A percentile compares a stretch with the other conserved stretches of the same genome.
Evolutionary conservation across 2,113 vertebrate genomes (phyloP).

Genomic region (Brachionichthys hirsutus): DNA sequence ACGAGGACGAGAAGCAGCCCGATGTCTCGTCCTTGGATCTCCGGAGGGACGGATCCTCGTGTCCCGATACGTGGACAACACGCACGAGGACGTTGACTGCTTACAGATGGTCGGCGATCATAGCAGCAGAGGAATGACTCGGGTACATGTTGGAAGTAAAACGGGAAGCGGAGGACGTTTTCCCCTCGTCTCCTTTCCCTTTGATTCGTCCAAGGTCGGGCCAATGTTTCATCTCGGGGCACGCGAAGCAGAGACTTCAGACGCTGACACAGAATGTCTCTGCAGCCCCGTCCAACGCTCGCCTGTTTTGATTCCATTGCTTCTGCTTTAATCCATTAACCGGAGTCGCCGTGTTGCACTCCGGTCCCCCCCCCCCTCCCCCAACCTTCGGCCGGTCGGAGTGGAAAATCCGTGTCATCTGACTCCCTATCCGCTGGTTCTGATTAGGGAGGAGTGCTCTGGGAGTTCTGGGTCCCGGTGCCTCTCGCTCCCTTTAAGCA

Average conservation of each 20-base stretch:
- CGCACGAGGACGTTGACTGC: no score
- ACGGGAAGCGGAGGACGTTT: slow-evolving; percentile 32
- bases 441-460: slow-evolving; percentile 60
- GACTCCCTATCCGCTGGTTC: slow-evolving; percentile 56
- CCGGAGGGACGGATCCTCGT: no score
- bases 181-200: slow-evolving; percentile 9
- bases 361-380: slow-evolving; percentile 17
- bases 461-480: slow-evolving; percentile 37
- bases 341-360: slow-evolving; percentile 30
- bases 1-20: no score
- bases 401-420: slow-evolving; percentile 63
- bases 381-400: slow-evolving; percentile 1
- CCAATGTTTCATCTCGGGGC: slow-evolving; percentile 42
- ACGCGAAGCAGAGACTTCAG: slow-evolving; percentile 12
- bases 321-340: slow-evolving; percentile 62
- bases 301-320: slow-evolving; percentile 41
- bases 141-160: slow-evolving; percentile 34
- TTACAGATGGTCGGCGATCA: no score
- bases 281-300: slow-evolving; percentile 36
- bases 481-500: slow-evolving; percentile 44
- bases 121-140: slow-evolving; percentile 46
- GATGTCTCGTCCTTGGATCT: no score
- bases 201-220: slow-evolving; percentile 37
- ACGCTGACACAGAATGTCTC: slow-evolving; percentile 27
- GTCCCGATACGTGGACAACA: no score